Evolutionary conservation across 2,888 invertebrate genomes (phyloP).

Genomic region (Limnephilus auricula): DNA sequence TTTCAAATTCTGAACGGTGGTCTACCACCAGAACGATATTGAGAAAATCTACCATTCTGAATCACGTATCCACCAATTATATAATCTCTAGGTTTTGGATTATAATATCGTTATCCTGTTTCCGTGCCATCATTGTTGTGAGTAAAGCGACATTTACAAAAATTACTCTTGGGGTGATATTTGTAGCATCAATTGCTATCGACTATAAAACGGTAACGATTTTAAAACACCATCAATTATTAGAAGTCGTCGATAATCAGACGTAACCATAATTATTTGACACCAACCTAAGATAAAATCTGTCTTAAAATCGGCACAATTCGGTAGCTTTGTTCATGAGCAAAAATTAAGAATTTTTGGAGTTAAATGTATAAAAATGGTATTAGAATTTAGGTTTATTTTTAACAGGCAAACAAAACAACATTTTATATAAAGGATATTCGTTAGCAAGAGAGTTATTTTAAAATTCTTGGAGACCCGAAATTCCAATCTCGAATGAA

Average conservation of each 20-base stretch:
- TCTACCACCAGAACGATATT: no score
- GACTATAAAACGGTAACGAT: background rate
- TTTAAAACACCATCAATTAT: background rate
- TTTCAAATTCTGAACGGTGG: no score
- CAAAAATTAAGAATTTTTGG: background rate
- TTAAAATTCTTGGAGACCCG: slow-evolving; percentile 64
- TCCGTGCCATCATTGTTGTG: no score
- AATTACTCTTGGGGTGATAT: no score
- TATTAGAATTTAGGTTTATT: background rate
- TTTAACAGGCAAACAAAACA: background rate
- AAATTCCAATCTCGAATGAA: slow-evolving; percentile 55
- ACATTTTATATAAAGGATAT: background rate
- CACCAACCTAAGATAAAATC: background rate
- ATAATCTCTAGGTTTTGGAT: no score
- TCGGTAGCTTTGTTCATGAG: background rate
- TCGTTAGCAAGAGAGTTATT: slow-evolving; percentile 7
- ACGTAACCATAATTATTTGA: background rate
- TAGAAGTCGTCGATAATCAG: background rate
- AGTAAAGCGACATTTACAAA: no score
- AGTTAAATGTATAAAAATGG: background rate
- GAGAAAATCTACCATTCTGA: no score
- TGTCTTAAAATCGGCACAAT: background rate
- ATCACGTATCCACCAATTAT: no score
- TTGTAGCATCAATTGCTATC: background rate
- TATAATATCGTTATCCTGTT: no score